Percentiles rank a stretch among this genome's conserved stretches.
These are phyloP conservation scores for Gouania willdenowi DNA, from an alignment of 2,797 vertebrate species.

Conservation along the genomic window DNA sequence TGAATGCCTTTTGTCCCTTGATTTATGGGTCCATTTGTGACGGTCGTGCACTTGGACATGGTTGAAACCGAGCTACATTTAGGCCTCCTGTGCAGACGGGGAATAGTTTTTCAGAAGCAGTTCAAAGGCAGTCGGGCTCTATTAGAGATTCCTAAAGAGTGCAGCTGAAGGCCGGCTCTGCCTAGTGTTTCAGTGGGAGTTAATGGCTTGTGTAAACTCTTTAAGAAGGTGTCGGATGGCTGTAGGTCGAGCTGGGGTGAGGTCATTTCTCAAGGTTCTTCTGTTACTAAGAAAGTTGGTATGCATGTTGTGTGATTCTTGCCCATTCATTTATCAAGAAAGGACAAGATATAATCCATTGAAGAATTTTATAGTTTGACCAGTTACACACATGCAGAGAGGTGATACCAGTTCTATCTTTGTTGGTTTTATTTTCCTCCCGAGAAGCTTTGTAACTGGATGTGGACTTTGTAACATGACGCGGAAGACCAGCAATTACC, in stretches of 20 bases:
- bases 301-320: not conserved
- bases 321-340: not conserved
- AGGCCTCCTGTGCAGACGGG: slow-evolving; percentile 13
- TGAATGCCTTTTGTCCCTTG: slow-evolving; percentile 42
- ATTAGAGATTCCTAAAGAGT: slow-evolving; percentile 47
- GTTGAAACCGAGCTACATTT: slow-evolving; percentile 22
- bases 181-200: slow-evolving; percentile 53
- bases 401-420: not conserved
- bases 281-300: slow-evolving; percentile 36
- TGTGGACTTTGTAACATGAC: slow-evolving; percentile 6
- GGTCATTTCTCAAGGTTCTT: slow-evolving; percentile 56
- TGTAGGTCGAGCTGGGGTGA: slow-evolving; percentile 31
- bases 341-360: not conserved
- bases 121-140: slow-evolving; percentile 46
- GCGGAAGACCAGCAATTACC: slow-evolving; percentile 9
- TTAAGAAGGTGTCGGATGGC: slow-evolving; percentile 55
- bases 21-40: slow-evolving; percentile 55
- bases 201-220: slow-evolving; percentile 66
- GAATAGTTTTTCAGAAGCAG: slow-evolving; percentile 28
- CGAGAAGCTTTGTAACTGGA: not conserved
- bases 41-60: slow-evolving; percentile 36
- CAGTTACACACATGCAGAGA: not conserved
- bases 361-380: no score
- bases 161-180: slow-evolving; percentile 34
- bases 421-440: not conserved